phyloP scores from a whole-genome alignment of 1,140 invertebrate species.

The Bacillus rossius region DNA sequence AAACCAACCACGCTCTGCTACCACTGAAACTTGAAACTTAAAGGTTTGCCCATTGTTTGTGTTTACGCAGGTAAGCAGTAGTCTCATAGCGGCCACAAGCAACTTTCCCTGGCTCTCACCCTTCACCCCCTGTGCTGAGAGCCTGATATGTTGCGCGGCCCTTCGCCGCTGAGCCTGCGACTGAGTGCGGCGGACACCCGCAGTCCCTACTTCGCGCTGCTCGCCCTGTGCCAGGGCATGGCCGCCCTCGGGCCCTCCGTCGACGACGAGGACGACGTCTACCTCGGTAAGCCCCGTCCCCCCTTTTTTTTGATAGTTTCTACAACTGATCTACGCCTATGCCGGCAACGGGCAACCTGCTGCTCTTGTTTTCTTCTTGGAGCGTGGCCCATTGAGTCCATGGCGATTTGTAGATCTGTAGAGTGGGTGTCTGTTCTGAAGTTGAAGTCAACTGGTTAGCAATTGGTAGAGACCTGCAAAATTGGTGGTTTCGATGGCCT shows the following conservation, averaged over 20 bases:
- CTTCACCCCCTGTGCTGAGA: neutral
- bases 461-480: too few species aligned
- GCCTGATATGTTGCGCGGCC: conserved; percentile 40
- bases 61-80: neutral
- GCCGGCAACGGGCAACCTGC: neutral
- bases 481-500: too few species aligned
- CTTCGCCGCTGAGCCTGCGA: conserved; percentile 9
- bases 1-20: too few species aligned
- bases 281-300: conserved; percentile 33
- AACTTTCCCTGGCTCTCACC: too few species aligned
- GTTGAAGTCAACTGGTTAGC: too few species aligned
- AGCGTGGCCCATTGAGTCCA: too few species aligned
- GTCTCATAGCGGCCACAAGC: neutral
- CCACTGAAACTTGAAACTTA: too few species aligned
- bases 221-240: conserved; percentile 39
- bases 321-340: neutral
- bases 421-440: too few species aligned
- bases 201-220: conserved; percentile 38
- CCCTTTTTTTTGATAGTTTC: too few species aligned
- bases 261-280: conserved; percentile 40
- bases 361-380: neutral
- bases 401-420: too few species aligned
- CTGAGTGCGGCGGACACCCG: conserved; percentile 20
- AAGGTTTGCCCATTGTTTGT: neutral
- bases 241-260: conserved; percentile 34